A percentile compares a stretch with the other conserved stretches of the same genome.
Conservation (phyloP, 2,113 vertebrate genomes). For the Marcusenius ussheri region DNA sequence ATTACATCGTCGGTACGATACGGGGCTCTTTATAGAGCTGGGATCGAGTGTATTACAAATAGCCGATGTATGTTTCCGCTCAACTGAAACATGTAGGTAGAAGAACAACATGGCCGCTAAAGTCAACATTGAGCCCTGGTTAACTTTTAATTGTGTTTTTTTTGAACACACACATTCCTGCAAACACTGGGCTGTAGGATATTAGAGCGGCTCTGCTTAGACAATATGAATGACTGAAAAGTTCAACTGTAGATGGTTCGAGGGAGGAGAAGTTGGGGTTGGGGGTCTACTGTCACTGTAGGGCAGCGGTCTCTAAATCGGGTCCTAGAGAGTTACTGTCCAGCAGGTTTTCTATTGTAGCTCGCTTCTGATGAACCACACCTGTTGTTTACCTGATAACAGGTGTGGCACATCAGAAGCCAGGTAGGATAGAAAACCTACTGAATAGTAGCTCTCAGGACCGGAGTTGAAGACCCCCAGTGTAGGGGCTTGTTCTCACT, state of each 20-base stretch:
- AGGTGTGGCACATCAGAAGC: too few species aligned
- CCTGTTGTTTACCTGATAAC: too few species aligned
- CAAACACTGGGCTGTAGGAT: neutral
- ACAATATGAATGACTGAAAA: neutral
- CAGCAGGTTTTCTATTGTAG: too few species aligned
- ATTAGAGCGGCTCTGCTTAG: neutral
- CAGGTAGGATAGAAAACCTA: too few species aligned
- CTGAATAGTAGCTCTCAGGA: too few species aligned
- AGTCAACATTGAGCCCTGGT: neutral
- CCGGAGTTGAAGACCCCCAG: neutral
- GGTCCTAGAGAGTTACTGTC: too few species aligned
- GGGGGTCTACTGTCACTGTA: neutral
- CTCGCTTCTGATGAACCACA: too few species aligned
- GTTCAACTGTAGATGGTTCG: neutral
- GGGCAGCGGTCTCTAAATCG: too few species aligned
- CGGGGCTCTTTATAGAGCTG: neutral
- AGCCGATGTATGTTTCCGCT: neutral
- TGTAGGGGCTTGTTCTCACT: neutral
- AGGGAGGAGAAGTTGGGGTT: neutral
- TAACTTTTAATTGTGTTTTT: neutral
- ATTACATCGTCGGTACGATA: slow-evolving; percentile 41
- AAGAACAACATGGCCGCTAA: neutral
- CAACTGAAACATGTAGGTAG: neutral
- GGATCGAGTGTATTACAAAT: neutral
- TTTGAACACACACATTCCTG: neutral